Evolutionary conservation across 2,797 vertebrate genomes (phyloP).

Genomic region (Florisuga fusca): DNA sequence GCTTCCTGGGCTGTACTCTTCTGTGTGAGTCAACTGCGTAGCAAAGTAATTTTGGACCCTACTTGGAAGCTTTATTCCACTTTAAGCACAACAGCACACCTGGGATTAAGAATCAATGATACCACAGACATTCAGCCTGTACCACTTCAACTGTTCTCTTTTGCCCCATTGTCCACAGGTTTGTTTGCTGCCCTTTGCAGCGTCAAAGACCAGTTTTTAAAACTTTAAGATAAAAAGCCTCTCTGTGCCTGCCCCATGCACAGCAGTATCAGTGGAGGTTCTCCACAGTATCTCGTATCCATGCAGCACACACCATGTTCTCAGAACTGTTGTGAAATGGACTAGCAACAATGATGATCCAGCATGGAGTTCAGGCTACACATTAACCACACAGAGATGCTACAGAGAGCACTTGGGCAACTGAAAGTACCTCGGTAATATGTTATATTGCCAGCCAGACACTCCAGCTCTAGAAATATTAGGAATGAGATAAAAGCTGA

Average conservation of each 20-base stretch:
- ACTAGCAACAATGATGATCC: neutral
- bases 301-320: neutral
- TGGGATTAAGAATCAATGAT: neutral
- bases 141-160: neutral
- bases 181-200: neutral
- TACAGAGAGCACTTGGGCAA: neutral
- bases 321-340: neutral
- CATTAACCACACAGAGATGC: neutral
- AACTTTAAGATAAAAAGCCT: neutral
- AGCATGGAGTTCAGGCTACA: neutral
- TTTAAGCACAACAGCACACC: neutral
- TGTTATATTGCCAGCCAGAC: neutral
- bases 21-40: neutral
- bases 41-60: neutral
- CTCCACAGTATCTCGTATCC: neutral
- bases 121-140: neutral
- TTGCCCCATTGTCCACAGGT: neutral
- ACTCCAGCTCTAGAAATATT: neutral
- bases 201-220: neutral
- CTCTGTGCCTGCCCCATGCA: neutral
- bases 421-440: neutral
- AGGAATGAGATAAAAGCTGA: neutral
- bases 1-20: neutral
- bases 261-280: neutral
- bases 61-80: neutral